Percentiles rank a stretch among this genome's conserved stretches.
phyloP scores from a whole-genome alignment of 92 coral and sea anemone species.

The Phenganax marumi region DNA sequence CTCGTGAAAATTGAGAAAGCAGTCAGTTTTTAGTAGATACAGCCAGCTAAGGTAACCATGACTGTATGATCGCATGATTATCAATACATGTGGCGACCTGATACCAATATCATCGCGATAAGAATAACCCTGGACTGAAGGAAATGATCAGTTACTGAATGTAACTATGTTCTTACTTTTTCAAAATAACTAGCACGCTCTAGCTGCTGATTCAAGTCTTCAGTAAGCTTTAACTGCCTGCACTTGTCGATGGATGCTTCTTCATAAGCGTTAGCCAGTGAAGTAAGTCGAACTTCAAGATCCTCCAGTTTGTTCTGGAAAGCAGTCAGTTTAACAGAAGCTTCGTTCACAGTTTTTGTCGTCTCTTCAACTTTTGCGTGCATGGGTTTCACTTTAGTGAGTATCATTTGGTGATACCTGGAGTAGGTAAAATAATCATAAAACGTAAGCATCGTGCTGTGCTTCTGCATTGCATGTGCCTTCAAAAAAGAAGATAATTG shows the following conservation, averaged over 20 bases:
- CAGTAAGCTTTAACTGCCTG: constrained; percentile 82
- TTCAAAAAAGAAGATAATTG: no score
- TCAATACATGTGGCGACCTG: no score
- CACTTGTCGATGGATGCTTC: constrained; percentile 97
- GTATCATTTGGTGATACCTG: constrained; percentile 98
- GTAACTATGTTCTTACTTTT: constrained; percentile 57
- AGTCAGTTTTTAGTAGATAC: no score
- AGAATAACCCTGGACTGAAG: no score
- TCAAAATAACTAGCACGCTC: constrained; percentile 96
- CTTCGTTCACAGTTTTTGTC: constrained; percentile 78
- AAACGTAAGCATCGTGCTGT: no score
- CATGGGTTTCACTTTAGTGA: constrained; percentile 89
- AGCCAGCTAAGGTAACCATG: no score
- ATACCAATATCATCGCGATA: no score
- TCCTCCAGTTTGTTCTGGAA: constrained; percentile 79
- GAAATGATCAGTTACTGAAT: no score
- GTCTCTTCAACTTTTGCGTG: constrained; percentile 92
- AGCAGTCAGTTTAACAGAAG: constrained; percentile 73
- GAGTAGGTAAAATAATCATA: no score
- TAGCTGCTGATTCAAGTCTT: constrained; percentile 78
- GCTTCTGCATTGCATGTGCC: no score
- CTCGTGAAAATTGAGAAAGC: no score
- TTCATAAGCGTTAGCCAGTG: constrained; percentile 81
- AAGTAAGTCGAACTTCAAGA: constrained; percentile 79
- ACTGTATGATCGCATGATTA: no score